Evolutionary conservation across 2,797 vertebrate genomes (phyloP).

Genomic region (Lacerta agilis): DNA sequence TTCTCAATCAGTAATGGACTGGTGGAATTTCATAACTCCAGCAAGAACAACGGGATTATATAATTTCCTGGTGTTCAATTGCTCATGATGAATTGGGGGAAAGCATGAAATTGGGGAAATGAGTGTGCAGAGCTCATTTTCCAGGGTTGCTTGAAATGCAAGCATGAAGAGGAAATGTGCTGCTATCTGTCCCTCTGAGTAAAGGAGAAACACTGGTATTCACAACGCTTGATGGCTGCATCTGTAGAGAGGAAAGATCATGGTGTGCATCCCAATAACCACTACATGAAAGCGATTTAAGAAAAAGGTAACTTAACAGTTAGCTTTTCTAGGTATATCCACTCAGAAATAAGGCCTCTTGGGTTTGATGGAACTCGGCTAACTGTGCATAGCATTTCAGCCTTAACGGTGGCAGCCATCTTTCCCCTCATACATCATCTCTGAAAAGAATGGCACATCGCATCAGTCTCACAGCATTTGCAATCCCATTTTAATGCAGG

Average conservation of each 20-base stretch:
- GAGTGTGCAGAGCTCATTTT: constrained; percentile 29
- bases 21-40: constrained; percentile 7
- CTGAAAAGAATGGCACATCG: no score
- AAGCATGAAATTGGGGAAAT: constrained; percentile 31
- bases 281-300: neutral
- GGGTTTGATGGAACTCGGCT: neutral
- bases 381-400: neutral
- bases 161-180: constrained; percentile 25
- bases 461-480: neutral
- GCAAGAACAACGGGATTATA: constrained; percentile 34
- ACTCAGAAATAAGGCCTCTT: neutral
- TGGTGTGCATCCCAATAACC: neutral
- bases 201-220: neutral
- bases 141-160: constrained; percentile 25
- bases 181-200: neutral
- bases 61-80: constrained; percentile 35
- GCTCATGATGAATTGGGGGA: constrained; percentile 12
- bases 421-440: no score
- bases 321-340: neutral
- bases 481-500: neutral
- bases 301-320: neutral
- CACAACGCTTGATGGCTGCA: neutral
- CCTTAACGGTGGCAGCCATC: neutral
- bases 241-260: neutral
- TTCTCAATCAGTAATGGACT: constrained; percentile 4